These are phyloP conservation scores for Pachydiplax longipennis DNA, from an alignment of 2,888 invertebrate species.

Conservation along the genomic window DNA sequence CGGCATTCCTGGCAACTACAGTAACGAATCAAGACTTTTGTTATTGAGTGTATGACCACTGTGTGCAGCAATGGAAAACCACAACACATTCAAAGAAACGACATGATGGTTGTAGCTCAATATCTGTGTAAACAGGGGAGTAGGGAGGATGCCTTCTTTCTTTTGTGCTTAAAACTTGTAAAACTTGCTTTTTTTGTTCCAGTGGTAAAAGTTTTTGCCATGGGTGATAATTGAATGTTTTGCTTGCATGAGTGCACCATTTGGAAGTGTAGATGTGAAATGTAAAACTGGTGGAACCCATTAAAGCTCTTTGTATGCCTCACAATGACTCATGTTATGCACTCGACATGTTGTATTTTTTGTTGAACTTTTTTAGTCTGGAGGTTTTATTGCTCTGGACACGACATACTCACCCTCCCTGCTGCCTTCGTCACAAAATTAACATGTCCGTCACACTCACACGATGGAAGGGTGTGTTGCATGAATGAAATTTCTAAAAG, in stretches of 20 bases:
- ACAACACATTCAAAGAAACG: conserved; percentile 44
- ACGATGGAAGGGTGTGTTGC: conserved; percentile 52
- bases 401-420: conserved; percentile 49
- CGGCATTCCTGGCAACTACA: conserved; percentile 45
- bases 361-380: conserved; percentile 43
- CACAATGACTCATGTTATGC: conserved; percentile 51
- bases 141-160: conserved; percentile 51
- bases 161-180: conserved; percentile 47
- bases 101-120: conserved; percentile 47
- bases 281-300: conserved; percentile 50
- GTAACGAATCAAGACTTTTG: conserved; percentile 44
- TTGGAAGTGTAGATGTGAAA: conserved; percentile 50
- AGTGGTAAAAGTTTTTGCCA: conserved; percentile 46
- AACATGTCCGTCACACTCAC: conserved; percentile 52
- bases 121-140: conserved; percentile 51
- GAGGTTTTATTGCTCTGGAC: conserved; percentile 45
- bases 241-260: conserved; percentile 49
- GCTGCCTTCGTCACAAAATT: conserved; percentile 52
- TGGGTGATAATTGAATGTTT: conserved; percentile 44
- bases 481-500: conserved; percentile 51
- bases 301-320: conserved; percentile 51
- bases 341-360: conserved; percentile 48
- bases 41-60: conserved; percentile 37
- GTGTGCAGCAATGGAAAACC: conserved; percentile 44
- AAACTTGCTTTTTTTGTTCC: conserved; percentile 46